These are phyloP conservation scores for Drosophila triauraria DNA, from an alignment of 1,140 invertebrate genomes.

Conservation along the genomic window DNA sequence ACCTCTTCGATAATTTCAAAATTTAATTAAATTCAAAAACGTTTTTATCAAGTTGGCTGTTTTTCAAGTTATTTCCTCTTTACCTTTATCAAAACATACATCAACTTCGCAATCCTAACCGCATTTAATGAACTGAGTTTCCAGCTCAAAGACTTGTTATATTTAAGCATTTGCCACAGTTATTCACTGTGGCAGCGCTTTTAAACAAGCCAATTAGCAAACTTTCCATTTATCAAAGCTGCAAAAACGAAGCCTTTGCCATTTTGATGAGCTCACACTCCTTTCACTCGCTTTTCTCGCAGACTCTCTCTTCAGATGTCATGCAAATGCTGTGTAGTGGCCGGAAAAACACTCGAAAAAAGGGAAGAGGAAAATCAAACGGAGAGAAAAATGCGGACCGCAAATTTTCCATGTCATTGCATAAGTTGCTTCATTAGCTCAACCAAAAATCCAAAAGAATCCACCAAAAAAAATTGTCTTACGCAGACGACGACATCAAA, in stretches of 20 bases:
- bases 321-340: conserved; percentile 70
- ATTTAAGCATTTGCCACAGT: conserved; percentile 26
- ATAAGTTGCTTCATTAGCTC: conserved; percentile 81
- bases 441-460: conserved; percentile 28
- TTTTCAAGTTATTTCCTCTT: no score
- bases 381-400: conserved; percentile 52
- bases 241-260: conserved; percentile 39
- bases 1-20: neutral
- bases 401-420: conserved; percentile 82
- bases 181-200: conserved; percentile 12
- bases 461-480: conserved; percentile 48
- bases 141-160: conserved; percentile 18
- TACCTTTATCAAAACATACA: neutral
- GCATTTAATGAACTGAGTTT: conserved; percentile 32
- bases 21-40: neutral
- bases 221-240: conserved; percentile 62
- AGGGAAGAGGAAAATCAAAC: conserved; percentile 32
- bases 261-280: conserved; percentile 29
- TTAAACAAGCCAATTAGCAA: conserved; percentile 69
- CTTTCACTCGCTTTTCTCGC: neutral
- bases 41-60: no score
- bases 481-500: conserved; percentile 67
- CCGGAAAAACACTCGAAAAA: conserved; percentile 65
- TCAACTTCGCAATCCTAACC: conserved; percentile 6
- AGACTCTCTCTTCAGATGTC: conserved; percentile 18